These are phyloP conservation scores for Fregata magnificens DNA, from an alignment of 2,113 vertebrate species.

Conservation along the genomic window DNA sequence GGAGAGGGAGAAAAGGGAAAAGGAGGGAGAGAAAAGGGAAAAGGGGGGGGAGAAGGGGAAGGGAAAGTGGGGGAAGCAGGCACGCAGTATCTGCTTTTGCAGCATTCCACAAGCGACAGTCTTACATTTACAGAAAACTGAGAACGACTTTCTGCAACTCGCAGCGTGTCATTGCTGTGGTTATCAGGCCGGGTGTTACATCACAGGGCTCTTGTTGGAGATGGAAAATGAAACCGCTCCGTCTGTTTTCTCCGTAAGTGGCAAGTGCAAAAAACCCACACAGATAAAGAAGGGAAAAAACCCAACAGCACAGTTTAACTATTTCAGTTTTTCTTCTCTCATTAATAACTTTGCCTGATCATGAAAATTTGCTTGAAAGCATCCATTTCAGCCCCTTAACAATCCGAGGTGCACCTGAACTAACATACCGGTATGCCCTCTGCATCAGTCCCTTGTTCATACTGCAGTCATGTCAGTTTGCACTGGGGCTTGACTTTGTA, in stretches of 20 bases:
- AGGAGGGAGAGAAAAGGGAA: accelerated
- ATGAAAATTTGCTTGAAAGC: neutral
- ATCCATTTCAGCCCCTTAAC: neutral
- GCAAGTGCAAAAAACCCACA: neutral
- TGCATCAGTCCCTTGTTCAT: accelerated
- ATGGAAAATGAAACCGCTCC: neutral
- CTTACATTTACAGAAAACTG: neutral
- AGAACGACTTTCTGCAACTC: neutral
- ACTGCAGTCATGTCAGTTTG: neutral
- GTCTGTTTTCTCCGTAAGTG: neutral
- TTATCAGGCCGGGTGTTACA: neutral
- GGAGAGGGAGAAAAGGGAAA: no score
- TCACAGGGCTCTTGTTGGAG: neutral
- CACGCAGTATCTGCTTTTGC: neutral
- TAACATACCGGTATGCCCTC: no score
- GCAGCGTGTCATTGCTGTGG: neutral
- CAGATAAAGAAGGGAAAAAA: neutral
- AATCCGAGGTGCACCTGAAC: neutral
- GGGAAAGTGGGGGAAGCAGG: no score
- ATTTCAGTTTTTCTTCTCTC: neutral
- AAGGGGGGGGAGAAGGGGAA: accelerated
- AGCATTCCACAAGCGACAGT: neutral
- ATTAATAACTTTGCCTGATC: neutral
- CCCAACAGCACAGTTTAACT: neutral
- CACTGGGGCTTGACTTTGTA: neutral